Evolutionary conservation across 2,888 invertebrate genomes (phyloP), one percentile per base, ranked within the genome.

Genomic region (Acanthopleura granulata): DNA sequence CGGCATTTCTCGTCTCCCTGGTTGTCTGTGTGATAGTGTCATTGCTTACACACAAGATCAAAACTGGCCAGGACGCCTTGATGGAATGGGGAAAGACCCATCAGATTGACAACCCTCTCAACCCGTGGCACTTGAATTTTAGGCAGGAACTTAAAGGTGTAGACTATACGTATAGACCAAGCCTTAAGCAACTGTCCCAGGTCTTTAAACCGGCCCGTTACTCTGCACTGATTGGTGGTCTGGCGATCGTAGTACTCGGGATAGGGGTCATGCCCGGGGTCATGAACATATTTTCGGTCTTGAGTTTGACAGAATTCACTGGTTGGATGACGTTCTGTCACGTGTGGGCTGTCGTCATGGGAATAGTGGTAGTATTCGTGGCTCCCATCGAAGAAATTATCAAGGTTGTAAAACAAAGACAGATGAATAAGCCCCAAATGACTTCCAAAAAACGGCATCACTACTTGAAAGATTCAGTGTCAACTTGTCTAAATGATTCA

Each of bases 321-420:
- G 66, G 66, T 66, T 66, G 66, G 66, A 15, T 66, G 66, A 66
- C 27, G 16, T 66, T 66, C 25, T 27, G 27, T 22, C 66, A 66
- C 25, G 22, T 66, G 27, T 66, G 66, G 66, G 66, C 29, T 22
- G 25, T 66, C 29, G 16, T 66, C 25, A 27, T 66, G 25, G 66
- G 22, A 25, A 27, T 66, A 27, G 29, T 66, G 15, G 66, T 66
- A 25, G 29, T 66, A 6, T 66, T 66, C 14, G 22, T 66, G 15
- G 25, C 66, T 27, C 66, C 66, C 6, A 27, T 66, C 25, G 66
- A 66, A 66, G 66, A 66, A 27, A 66, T 66, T 27, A 14, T 66
- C 6, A 66, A 22, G 29, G 66, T 66, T 18, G 15, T 66, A 66
- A 66, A 27, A 66, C 66, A 66, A 66, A 66, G 66, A 27, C 22